phyloP scores from a whole-genome alignment of 2,797 vertebrate species.

The Stomatorhinus walkeri region DNA sequence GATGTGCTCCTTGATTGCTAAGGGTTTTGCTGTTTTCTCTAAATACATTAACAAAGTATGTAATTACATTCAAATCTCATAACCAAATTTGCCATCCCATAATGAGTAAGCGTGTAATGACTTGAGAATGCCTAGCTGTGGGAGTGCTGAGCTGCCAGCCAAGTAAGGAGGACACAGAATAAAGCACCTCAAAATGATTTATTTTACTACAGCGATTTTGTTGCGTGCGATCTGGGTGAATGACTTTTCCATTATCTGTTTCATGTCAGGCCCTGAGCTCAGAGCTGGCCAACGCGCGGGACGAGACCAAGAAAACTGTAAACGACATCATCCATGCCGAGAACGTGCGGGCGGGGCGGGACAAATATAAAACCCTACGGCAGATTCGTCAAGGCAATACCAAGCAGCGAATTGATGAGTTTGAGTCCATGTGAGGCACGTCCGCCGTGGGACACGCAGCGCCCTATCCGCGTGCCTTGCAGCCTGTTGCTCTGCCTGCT shows the following conservation, averaged over 20 bases:
- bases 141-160: background rate
- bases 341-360: constrained; percentile 87
- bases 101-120: background rate
- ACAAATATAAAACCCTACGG: constrained; percentile 97
- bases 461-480: background rate
- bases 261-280: constrained; percentile 75
- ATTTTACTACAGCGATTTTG: background rate
- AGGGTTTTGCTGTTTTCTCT: background rate
- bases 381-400: constrained; percentile 97
- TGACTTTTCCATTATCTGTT: constrained; percentile 18
- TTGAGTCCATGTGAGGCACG: constrained; percentile 87
- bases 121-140: background rate
- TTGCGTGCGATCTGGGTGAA: background rate
- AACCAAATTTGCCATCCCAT: background rate
- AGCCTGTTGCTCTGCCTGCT: background rate
- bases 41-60: background rate
- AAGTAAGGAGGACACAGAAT: background rate
- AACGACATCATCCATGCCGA: constrained; percentile 93
- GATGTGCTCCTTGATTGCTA: background rate
- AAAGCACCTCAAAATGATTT: background rate
- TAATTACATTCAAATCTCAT: background rate
- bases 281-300: constrained; percentile 82
- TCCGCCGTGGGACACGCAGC: constrained; percentile 18
- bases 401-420: constrained; percentile 95
- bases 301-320: constrained; percentile 87